Base-by-base conservation (phyloP, 30 jellyfish, hydroid and myxozoan genomes). In the Chrysaora quinquecirrha region DNA sequence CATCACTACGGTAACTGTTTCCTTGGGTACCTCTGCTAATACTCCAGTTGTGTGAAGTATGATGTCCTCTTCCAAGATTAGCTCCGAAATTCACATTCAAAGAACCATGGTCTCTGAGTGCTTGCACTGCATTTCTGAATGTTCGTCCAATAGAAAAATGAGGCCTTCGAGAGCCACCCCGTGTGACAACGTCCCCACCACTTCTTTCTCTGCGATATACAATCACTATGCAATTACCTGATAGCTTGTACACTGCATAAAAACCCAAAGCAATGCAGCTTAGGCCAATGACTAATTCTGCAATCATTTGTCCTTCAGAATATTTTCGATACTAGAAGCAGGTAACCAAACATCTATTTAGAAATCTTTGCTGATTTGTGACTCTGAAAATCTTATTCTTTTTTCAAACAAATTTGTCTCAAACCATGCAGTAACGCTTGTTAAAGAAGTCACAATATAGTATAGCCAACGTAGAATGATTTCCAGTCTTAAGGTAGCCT, bases 231-330 rank as follows among this genome's bases (percentile, higher is more conserved):
- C 95, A 85, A 34, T 74, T 74, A 68, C 64, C 89, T 63, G 87
- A 71, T 21, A 85, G 70, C 32, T 85, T 85, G 68, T 85, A 48
- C 22, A 85, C 77, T 20, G 95, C 95, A 34, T 85, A 85, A 60
- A 85, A 85, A 20, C 95, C 95, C 54, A 85, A 66, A 3, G 89
- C 95, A 10, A 85, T 49, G 84, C 86, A 85, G 32, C 95, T 85
- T 1, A 63, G 48, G 32, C 89, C 95, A 1, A 85, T 23, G 1
- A 67, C 43, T 0, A 85, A 49, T 21, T 85, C 95, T 1, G 72
- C 56, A 1, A 85, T 48, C 86, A 73, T 66, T 16, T 43, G 10
- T n/a, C n/a, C n/a, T n/a, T n/a, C n/a, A n/a, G n/a, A n/a, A n/a
- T n/a, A n/a, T n/a, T n/a, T n/a, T n/a, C n/a, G n/a, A n/a, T n/a